phyloP scores from a whole-genome alignment of 2,113 vertebrate genomes.

The Macroglossus sobrinus region DNA sequence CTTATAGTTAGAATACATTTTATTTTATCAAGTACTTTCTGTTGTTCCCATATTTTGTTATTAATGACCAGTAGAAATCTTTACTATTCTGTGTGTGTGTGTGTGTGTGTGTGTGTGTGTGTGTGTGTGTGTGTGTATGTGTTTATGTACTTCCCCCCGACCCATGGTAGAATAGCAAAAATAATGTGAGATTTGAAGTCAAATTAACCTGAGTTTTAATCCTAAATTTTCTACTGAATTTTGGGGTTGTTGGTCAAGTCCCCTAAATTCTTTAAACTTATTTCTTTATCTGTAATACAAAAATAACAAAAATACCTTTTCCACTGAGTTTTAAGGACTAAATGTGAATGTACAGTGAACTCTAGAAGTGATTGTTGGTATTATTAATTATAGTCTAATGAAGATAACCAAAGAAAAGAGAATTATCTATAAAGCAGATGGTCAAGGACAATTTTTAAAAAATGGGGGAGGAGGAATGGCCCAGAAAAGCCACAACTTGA shows the following conservation, averaged over 20 bases:
- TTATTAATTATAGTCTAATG: neutral
- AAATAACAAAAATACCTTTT: neutral
- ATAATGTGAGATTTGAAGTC: neutral
- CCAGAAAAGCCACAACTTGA: neutral
- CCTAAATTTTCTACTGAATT: neutral
- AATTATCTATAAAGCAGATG: neutral
- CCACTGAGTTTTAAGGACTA: neutral
- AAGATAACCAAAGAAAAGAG: neutral
- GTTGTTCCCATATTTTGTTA: neutral
- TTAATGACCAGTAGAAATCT: neutral
- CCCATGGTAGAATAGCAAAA: neutral
- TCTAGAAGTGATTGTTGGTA: neutral
- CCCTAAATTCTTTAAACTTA: neutral
- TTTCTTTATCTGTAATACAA: neutral
- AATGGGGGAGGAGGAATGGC: neutral
- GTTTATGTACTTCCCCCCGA: neutral
- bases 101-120: neutral
- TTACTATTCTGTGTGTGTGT: neutral
- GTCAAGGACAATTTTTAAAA: neutral
- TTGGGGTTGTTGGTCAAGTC: neutral
- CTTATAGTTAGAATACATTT: neutral
- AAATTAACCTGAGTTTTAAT: constrained; percentile 2
- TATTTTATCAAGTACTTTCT: constrained; percentile 29
- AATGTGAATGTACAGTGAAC: neutral
- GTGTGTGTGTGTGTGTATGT: neutral